These are phyloP conservation scores for Odontophorus gujanensis DNA, from an alignment of 2,113 vertebrate genomes.

Conservation along the genomic window DNA sequence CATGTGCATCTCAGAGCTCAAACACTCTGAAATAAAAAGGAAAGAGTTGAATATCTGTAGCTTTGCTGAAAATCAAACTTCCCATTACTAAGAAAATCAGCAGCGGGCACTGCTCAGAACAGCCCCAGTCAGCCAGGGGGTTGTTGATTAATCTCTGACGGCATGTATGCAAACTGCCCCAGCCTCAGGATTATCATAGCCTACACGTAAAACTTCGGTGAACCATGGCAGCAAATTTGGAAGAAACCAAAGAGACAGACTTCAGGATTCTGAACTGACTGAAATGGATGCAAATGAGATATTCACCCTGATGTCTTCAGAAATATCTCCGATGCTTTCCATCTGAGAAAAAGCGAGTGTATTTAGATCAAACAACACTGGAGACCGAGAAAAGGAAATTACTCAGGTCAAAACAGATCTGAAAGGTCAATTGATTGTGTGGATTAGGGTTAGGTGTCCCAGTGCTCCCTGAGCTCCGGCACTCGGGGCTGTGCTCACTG, in stretches of 20 bases:
- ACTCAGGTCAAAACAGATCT: background rate
- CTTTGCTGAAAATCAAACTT: conserved; percentile 2
- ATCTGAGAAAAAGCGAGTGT: background rate
- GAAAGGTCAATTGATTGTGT: background rate
- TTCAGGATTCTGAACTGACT: background rate
- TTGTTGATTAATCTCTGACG: background rate
- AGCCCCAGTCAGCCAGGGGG: background rate
- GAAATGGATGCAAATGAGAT: background rate
- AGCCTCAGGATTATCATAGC: background rate
- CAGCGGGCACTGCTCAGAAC: background rate
- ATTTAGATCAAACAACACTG: background rate
- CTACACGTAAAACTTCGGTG: background rate
- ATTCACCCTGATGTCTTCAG: background rate
- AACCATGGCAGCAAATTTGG: background rate
- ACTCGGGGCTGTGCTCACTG: too few relatives aligned
- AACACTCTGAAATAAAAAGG: background rate
- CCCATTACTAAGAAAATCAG: background rate
- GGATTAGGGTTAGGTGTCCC: background rate
- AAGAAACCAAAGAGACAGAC: background rate
- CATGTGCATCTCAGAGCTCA: background rate
- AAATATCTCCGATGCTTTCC: background rate
- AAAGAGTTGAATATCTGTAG: background rate
- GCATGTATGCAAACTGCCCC: background rate
- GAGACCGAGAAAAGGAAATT: background rate
- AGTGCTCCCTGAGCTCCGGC: background rate